These are phyloP conservation scores for Hydraecia micacea DNA, from an alignment of 2,888 invertebrate genomes.

Conservation along the genomic window DNA sequence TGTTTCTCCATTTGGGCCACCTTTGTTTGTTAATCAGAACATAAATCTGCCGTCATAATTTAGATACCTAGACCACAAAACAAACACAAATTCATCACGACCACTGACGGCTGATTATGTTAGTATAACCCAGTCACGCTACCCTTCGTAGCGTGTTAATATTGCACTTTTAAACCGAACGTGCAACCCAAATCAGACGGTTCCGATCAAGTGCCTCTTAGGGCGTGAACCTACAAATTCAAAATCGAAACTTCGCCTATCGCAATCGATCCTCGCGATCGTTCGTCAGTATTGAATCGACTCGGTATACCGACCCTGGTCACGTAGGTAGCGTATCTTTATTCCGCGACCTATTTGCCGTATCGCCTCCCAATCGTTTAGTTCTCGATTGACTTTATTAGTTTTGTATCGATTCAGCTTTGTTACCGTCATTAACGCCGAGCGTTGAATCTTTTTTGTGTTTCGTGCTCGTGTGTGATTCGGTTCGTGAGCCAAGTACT, in stretches of 20 bases:
- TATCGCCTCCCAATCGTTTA: conserved; percentile 73
- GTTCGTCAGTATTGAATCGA: conserved; percentile 66
- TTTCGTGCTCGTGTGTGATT: conserved; percentile 50
- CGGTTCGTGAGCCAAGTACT: conserved; percentile 62
- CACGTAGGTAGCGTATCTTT: conserved; percentile 71
- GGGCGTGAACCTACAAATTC: conserved; percentile 65
- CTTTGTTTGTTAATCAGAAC: conserved; percentile 16
- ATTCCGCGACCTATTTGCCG: conserved; percentile 72
- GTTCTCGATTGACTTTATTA: conserved; percentile 72
- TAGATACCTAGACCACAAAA: conserved; percentile 6
- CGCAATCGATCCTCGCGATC: conserved; percentile 63
- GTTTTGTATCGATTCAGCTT: conserved; percentile 71
- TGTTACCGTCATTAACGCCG: conserved; percentile 69
- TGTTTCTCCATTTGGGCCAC: neutral
- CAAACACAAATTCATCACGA: conserved; percentile 35
- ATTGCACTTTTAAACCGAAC: conserved; percentile 50
- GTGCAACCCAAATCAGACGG: conserved; percentile 42
- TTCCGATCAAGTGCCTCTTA: conserved; percentile 49
- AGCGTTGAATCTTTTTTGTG: conserved; percentile 68
- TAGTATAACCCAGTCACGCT: conserved; percentile 51
- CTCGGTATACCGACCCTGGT: conserved; percentile 69
- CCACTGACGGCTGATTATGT: conserved; percentile 34
- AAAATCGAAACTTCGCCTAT: conserved; percentile 63
- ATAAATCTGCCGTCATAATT: conserved; percentile 24
- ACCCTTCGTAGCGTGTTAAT: conserved; percentile 52